These are phyloP conservation scores for Hydropotes inermis DNA, from an alignment of 2,113 vertebrate genomes.

Conservation along the genomic window DNA sequence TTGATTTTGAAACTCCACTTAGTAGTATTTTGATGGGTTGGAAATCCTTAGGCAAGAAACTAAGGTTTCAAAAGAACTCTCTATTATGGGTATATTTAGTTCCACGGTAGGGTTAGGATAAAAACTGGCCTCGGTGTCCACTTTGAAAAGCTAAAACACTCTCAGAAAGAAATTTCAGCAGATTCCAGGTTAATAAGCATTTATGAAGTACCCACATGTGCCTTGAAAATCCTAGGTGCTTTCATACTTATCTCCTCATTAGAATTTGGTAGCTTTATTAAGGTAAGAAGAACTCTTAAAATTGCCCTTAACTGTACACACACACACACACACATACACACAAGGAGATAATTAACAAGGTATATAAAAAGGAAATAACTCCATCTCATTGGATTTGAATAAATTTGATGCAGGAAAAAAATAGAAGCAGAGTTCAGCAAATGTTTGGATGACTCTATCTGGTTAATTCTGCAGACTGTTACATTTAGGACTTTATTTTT, in stretches of 20 bases:
- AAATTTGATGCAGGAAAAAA: not conserved
- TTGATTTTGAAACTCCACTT: not conserved
- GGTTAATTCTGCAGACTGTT: not conserved
- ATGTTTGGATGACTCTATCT: not conserved
- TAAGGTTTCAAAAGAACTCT: not conserved
- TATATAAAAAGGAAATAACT: not conserved
- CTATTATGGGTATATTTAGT: not conserved
- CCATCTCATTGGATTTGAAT: not conserved
- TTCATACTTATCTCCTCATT: not conserved
- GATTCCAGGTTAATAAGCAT: not conserved
- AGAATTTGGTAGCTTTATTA: not conserved
- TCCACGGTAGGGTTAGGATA: not conserved
- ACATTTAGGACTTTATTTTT: not conserved
- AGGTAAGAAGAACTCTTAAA: not conserved
- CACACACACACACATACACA: not conserved
- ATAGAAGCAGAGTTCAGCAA: not conserved
- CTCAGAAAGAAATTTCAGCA: not conserved
- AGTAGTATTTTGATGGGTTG: not conserved
- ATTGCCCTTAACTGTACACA: not conserved
- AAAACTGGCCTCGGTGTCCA: not conserved
- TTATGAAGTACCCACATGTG: not conserved
- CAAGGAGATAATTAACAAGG: not conserved
- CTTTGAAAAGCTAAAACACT: not conserved
- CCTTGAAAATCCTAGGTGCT: not conserved
- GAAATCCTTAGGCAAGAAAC: not conserved